Evolutionary conservation across 2,797 vertebrate species (phyloP).

Genomic region (Coregonus sp.): DNA sequence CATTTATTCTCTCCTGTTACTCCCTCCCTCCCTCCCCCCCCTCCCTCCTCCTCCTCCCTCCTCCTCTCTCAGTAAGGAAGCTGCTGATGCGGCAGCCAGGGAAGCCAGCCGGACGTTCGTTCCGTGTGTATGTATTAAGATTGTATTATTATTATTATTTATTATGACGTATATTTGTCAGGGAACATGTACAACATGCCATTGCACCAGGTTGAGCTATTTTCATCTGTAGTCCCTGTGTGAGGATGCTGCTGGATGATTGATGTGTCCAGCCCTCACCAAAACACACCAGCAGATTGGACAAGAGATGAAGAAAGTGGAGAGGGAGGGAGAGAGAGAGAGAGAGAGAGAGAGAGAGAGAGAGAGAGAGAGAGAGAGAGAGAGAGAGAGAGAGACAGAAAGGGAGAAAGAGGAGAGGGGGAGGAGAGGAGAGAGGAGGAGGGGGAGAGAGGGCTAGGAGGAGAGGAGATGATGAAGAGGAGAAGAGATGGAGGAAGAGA

Average conservation of each 20-base stretch:
- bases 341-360: too few relatives aligned
- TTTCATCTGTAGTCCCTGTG: slow-evolving; percentile 16
- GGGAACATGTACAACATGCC: not conserved
- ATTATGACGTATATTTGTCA: not conserved
- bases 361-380: too few relatives aligned
- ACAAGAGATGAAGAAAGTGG: too few relatives aligned
- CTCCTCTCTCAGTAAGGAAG: not conserved
- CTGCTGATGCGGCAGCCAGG: slow-evolving; percentile 1
- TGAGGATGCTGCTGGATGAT: not conserved
- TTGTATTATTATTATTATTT: not conserved
- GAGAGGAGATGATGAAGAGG: too few relatives aligned
- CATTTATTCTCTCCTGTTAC: not conserved
- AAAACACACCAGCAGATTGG: slow-evolving; percentile 16
- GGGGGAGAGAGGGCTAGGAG: too few relatives aligned
- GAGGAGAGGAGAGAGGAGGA: too few relatives aligned
- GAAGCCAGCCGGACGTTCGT: not conserved
- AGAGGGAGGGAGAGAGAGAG: too few relatives aligned
- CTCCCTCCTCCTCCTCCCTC: not conserved
- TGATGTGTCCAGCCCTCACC: slow-evolving; percentile 20
- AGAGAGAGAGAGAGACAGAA: too few relatives aligned
- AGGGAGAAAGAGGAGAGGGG: too few relatives aligned
- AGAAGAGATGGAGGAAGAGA: too few relatives aligned
- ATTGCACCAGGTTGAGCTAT: slow-evolving; percentile 8
- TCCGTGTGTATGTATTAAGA: too few relatives aligned
- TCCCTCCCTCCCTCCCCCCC: not conserved